Base-by-base conservation (phyloP, 2,888 invertebrate genomes). In the Brachypalpus laphriformis region DNA sequence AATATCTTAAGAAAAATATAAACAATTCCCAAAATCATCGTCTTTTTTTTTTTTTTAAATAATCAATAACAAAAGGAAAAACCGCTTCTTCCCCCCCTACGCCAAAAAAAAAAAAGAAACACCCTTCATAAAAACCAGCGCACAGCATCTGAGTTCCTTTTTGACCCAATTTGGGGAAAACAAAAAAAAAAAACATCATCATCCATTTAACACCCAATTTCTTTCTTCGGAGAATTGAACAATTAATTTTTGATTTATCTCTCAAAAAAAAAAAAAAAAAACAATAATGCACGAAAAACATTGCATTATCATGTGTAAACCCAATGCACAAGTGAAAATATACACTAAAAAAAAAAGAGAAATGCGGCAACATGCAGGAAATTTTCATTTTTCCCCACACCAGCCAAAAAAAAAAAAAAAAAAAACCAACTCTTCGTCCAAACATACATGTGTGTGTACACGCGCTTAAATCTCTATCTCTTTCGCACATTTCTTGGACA, bases 351-450 rank as follows among this genome's bases (percentile, higher is more conserved):
- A 63, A 49, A 40, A 61, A 37, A 59, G 16, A 66, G 85, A 85
- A 85, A 80, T 80, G 40, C 71, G 80, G 80, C 83, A 83, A 80
- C 85, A 20, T 75, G 71, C 66, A 80, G 68, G 31, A 75, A 59
- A 75, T 80, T 78, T 80, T 57, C 51, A 68, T 37, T 37, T 63
- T 61, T 47, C 45, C 45, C 7, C 31, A n/a, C 45, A 25, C n/a
- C 22, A n/a, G 11, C 7, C 22, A 8, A 16, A 9, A 49, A 18
- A 4, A 9, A 28, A 47, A 9, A 28, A 31, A 18, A 63, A 49
- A 22, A 72, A 72, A 49, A 59, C 6, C 6, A 42, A 57, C 51
- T 75, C 65, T 75, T 56, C 49, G 56, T 51, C 37, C 22, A 22
- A 47, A 47, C 25, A 25, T 6, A 16, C 56, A 34, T 42, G 11